These are phyloP conservation scores for Bhutanitis thaidina DNA, from an alignment of 2,888 invertebrate genomes.

Conservation along the genomic window DNA sequence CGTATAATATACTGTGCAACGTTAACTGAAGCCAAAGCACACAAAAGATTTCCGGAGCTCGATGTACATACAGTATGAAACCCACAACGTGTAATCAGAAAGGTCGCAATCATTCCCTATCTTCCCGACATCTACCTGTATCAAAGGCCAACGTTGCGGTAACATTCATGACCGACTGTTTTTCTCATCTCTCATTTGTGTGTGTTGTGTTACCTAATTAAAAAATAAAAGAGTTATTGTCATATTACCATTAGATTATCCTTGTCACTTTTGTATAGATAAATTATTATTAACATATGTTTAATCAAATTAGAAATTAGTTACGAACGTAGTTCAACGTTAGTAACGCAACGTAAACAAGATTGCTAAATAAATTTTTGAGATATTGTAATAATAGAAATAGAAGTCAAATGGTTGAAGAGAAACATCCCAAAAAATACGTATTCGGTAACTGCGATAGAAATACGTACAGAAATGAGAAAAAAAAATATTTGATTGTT, in stretches of 20 bases:
- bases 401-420: too few relatives aligned
- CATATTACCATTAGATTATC: too few relatives aligned
- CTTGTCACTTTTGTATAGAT: too few relatives aligned
- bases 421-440: too few relatives aligned
- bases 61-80: constrained; percentile 78
- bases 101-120: constrained; percentile 76
- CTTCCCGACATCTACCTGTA: constrained; percentile 47
- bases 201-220: not conserved
- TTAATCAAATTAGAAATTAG: too few relatives aligned
- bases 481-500: constrained; percentile 12
- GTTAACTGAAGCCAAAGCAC: constrained; percentile 73
- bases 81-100: constrained; percentile 79
- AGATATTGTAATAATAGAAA: too few relatives aligned
- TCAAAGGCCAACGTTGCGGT: constrained; percentile 48
- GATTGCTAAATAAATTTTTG: too few relatives aligned
- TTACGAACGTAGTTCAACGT: too few relatives aligned
- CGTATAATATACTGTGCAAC: not conserved
- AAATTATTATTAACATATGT: too few relatives aligned
- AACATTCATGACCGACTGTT: not conserved
- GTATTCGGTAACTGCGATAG: too few relatives aligned
- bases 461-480: not conserved
- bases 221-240: too few relatives aligned
- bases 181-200: not conserved
- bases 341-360: too few relatives aligned
- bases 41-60: constrained; percentile 79